Evolutionary conservation across 2,797 vertebrate genomes (phyloP), one percentile per base, ranked within the genome.

Genomic region (Hemibagrus guttatus): DNA sequence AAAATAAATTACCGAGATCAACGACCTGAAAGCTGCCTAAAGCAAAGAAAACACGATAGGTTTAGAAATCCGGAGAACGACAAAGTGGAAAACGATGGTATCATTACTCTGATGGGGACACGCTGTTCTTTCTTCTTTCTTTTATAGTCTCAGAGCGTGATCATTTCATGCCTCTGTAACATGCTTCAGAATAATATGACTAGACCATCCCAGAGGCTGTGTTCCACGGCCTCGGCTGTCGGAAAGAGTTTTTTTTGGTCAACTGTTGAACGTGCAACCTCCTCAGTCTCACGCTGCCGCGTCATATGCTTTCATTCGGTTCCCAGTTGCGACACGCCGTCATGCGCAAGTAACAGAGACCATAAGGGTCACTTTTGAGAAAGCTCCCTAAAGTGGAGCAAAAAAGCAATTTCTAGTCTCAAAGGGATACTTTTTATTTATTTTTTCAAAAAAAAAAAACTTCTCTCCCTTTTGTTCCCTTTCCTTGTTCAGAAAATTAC

Each of bases 1-100:
- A 75, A 79, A 87, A 89, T 66, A 59, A 87, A 90, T 90, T 84
- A 87, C 78, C 14, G 49, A 80, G 84, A 87, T 87, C 84, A 89
- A 86, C 84, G 79, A 87, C 88, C 84, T 87, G 84, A 85, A 87
- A 89, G 84, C 42, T 6, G 84, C 87, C 87, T 78, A 86, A 84
- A 90, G 86, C 80, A 6, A 59, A 84, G 74, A 79, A 28, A 81
- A 83, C 39, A 84, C 63, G 75, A 85, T 49, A 84, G 54, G 59
- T 66, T 82, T 63, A 75, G 61, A 68, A 84, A 87, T 80, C 21
- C 83, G 59, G 71, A 59, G 68, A 89, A 84, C 66, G n/a, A 66
- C 63, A 78, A 56, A 74, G 68, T 66, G 75, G 69, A 72, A 69
- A 87, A 87, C 42, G 61, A 59, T 46, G 54, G 46, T 72, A 42